These are phyloP conservation scores for Globodera ellingtonae DNA, from an alignment of 1,140 invertebrate genomes.

Conservation along the genomic window DNA sequence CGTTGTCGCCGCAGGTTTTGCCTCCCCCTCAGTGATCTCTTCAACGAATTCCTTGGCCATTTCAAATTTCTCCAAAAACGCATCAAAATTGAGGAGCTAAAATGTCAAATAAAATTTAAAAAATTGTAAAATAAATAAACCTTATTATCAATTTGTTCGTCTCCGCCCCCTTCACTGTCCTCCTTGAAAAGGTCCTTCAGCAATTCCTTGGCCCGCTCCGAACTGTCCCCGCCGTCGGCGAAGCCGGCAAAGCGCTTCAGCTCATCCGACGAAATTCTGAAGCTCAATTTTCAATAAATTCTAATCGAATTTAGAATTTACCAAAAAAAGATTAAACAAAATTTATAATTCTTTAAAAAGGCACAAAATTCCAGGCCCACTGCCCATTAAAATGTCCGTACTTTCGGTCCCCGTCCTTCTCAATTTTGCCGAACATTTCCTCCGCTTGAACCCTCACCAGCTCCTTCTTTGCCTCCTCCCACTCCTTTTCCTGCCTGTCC, in stretches of 20 bases:
- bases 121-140: conserved; percentile 1
- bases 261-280: conserved; percentile 7
- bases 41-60: conserved; percentile 46
- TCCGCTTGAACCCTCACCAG: conserved; percentile 4
- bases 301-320: not conserved
- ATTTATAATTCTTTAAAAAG: too few relatives aligned
- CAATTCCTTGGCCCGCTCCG: not conserved
- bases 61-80: conserved; percentile 78
- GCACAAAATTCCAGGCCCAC: too few relatives aligned
- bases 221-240: too few relatives aligned
- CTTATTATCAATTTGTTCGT: not conserved
- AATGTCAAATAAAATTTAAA: conserved; percentile 6
- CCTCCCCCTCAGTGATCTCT: not conserved
- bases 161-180: conserved; percentile 46
- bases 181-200: conserved; percentile 2
- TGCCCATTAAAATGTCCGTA: not conserved
- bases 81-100: conserved; percentile 68
- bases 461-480: conserved; percentile 49
- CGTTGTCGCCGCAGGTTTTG: not conserved
- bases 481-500: conserved; percentile 65
- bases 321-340: not conserved
- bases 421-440: conserved; percentile 20
- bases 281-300: not conserved
- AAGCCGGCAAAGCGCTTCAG: not conserved
- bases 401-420: conserved; percentile 50